Conservation (phyloP, 1,140 invertebrate genomes). For the Oncopodura yosiiana region DNA sequence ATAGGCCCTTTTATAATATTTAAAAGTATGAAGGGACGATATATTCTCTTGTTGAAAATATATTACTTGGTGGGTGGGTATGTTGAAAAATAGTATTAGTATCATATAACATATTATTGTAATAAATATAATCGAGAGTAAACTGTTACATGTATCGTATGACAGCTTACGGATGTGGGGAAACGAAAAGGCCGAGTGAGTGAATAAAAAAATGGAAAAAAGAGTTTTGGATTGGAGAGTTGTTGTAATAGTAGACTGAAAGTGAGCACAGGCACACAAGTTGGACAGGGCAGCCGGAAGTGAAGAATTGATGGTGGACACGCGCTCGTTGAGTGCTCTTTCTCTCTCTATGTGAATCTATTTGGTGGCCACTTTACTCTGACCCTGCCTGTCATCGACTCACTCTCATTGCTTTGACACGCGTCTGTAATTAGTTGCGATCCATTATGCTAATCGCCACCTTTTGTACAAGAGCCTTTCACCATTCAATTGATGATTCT, state of each 20-base stretch:
- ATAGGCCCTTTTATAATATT: too few relatives aligned
- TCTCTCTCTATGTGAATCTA: background rate
- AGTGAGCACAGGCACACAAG: constrained; percentile 5
- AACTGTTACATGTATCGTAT: too few relatives aligned
- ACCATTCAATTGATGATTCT: constrained; percentile 11
- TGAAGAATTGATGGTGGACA: constrained; percentile 35
- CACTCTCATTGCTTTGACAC: constrained; percentile 11
- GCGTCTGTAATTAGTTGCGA: constrained; percentile 34
- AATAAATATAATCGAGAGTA: too few relatives aligned
- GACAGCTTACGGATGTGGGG: constrained; percentile 1
- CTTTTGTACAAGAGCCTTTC: constrained; percentile 10
- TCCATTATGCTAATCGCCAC: constrained; percentile 34
- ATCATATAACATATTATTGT: too few relatives aligned
- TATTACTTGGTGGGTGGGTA: too few relatives aligned
- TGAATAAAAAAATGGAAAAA: too few relatives aligned
- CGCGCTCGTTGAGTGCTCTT: constrained; percentile 34
- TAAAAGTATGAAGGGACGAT: too few relatives aligned
- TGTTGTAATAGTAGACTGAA: too few relatives aligned
- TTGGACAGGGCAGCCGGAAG: constrained; percentile 27
- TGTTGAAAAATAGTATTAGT: too few relatives aligned
- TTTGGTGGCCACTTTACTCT: constrained; percentile 8
- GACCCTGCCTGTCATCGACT: constrained; percentile 25
- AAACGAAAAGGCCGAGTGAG: too few relatives aligned
- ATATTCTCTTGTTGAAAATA: too few relatives aligned
- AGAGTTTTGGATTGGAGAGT: too few relatives aligned